Percentiles rank a stretch among this genome's conserved stretches.
These are phyloP conservation scores for Acleris sparsana DNA, from an alignment of 2,888 invertebrate genomes.

Conservation along the genomic window DNA sequence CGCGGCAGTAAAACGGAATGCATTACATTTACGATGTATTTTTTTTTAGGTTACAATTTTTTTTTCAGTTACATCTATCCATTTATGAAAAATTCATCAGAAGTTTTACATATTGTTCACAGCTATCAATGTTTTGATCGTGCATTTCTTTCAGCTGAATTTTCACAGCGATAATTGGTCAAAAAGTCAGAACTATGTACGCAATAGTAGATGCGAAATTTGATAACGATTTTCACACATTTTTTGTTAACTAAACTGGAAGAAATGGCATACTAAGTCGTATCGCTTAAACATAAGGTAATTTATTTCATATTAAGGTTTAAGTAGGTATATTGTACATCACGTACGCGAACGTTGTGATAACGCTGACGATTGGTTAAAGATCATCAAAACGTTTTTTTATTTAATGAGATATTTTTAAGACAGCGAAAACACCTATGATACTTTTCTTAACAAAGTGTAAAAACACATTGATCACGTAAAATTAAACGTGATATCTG, in stretches of 20 bases:
- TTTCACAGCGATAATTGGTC: not conserved
- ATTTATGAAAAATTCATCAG: not conserved
- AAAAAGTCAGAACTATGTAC: not conserved
- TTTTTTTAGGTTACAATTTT: slow-evolving; percentile 23
- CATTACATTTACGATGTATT: slow-evolving; percentile 51
- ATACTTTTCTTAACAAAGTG: not conserved
- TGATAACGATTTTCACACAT: no score
- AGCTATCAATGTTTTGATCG: not conserved
- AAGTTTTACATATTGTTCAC: not conserved
- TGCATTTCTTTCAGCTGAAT: not conserved
- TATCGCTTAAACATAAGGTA: no score
- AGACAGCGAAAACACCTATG: no score
- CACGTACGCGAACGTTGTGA: no score
- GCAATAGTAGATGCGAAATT: not conserved
- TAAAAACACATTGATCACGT: not conserved
- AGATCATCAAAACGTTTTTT: no score
- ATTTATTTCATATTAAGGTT: no score
- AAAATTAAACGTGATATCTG: not conserved
- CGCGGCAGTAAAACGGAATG: slow-evolving; percentile 50
- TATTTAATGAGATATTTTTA: no score
- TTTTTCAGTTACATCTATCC: not conserved
- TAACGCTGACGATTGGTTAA: no score
- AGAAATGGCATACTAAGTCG: no score
- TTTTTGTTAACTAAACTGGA: no score
- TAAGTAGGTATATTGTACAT: no score